Evolutionary conservation across 2,113 vertebrate species (phyloP).

Genomic region (Delphinapterus leucas): DNA sequence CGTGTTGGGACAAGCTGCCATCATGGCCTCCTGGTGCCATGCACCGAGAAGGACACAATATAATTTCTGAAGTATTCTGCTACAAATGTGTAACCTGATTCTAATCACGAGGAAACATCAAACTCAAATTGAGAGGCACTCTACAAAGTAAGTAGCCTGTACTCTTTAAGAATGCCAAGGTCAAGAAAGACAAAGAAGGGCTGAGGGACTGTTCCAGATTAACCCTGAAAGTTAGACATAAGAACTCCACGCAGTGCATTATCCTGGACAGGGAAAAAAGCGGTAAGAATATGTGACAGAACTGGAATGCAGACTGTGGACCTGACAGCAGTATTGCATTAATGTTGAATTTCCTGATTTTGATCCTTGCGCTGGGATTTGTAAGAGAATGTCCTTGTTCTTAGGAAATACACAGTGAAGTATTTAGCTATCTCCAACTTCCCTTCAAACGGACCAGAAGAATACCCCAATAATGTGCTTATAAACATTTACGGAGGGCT

Average conservation of each 20-base stretch:
- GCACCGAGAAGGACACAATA: background rate
- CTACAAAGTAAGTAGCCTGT: background rate
- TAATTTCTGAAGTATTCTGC: background rate
- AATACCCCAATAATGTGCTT: background rate
- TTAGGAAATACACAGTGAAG: background rate
- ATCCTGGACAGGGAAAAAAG: background rate
- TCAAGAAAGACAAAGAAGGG: background rate
- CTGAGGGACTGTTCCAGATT: background rate
- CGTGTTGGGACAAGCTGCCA: background rate
- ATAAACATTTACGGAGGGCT: background rate
- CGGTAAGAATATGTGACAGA: no score
- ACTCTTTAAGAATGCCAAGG: background rate
- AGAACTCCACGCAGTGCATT: background rate
- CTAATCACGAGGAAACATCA: background rate
- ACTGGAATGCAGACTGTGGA: background rate
- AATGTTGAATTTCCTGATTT: background rate
- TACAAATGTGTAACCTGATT: background rate
- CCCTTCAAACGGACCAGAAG: background rate
- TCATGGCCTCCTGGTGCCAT: no score
- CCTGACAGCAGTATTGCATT: no score
- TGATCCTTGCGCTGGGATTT: background rate
- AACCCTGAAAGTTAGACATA: background rate
- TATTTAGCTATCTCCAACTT: background rate
- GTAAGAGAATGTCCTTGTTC: background rate
- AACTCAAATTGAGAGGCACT: background rate